These are phyloP conservation scores for Drosophila kikkawai DNA, from an alignment of 1,140 invertebrate genomes.

Conservation along the genomic window DNA sequence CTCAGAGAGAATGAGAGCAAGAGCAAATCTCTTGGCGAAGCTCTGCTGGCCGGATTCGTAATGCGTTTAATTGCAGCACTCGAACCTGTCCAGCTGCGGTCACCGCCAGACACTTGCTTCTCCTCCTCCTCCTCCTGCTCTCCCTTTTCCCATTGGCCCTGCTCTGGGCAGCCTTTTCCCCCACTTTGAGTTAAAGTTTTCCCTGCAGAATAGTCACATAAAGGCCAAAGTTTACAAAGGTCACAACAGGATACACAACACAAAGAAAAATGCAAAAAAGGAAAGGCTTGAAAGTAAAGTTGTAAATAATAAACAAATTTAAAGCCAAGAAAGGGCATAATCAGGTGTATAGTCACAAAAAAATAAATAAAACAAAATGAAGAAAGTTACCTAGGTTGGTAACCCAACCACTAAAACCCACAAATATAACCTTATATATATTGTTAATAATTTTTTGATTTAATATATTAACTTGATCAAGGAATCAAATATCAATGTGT, in stretches of 20 bases:
- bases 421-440: no score
- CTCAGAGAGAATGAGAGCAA: not conserved
- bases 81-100: constrained; percentile 64
- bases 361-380: not conserved
- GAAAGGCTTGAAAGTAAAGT: not conserved
- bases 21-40: constrained; percentile 3
- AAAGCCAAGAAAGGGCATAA: no score
- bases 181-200: constrained; percentile 6
- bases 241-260: not conserved
- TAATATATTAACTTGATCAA: no score
- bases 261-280: not conserved
- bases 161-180: not conserved
- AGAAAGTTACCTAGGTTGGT: not conserved
- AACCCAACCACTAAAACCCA: no score
- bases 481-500: no score
- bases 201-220: constrained; percentile 2
- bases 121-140: not conserved
- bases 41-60: constrained; percentile 27
- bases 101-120: constrained; percentile 15
- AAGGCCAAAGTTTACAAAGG: constrained; percentile 4
- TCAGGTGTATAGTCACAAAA: no score
- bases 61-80: constrained; percentile 75
- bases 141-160: not conserved
- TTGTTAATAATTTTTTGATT: no score
- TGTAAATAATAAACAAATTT: constrained; percentile 1